Conservation (phyloP, 30 jellyfish, hydroid and myxozoan genomes). For the Pseudorhiza aurosa region DNA sequence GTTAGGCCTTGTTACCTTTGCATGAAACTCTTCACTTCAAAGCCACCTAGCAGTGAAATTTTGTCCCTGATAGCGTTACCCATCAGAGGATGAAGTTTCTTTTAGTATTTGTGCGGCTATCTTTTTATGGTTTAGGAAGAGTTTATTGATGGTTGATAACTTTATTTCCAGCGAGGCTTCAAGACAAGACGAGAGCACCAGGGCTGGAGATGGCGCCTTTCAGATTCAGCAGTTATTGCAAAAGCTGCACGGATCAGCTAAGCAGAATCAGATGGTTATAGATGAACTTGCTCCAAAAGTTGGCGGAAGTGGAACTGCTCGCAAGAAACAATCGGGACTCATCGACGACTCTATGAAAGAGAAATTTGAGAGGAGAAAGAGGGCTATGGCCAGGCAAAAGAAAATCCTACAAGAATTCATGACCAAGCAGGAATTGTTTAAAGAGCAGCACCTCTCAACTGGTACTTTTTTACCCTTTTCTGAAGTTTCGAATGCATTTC, state of each 20-base stretch:
- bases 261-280: constrained; percentile 11
- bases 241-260: constrained; percentile 24
- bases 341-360: constrained; percentile 2
- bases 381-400: constrained; percentile 74
- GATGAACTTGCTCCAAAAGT: constrained; percentile 45
- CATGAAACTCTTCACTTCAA: too few species aligned
- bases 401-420: constrained; percentile 74
- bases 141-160: too few species aligned
- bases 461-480: not conserved
- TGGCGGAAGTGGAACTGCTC: constrained; percentile 12
- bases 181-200: not conserved
- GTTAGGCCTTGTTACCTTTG: too few species aligned
- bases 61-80: too few species aligned
- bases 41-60: too few species aligned
- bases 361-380: constrained; percentile 56
- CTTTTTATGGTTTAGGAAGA: too few species aligned
- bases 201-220: constrained; percentile 67
- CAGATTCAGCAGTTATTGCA: constrained; percentile 36
- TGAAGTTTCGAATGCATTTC: too few species aligned
- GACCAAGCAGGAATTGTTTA: constrained; percentile 70
- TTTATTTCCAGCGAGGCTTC: constrained; percentile 6
- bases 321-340: constrained; percentile 6
- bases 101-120: too few species aligned
- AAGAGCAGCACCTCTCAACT: constrained; percentile 22
- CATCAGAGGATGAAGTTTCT: too few species aligned